Percentiles rank a stretch among this genome's conserved stretches.
These are phyloP conservation scores for Haliclystus octoradiatus DNA, from an alignment of 30 jellyfish, hydroid and myxozoan genomes.

Conservation along the genomic window DNA sequence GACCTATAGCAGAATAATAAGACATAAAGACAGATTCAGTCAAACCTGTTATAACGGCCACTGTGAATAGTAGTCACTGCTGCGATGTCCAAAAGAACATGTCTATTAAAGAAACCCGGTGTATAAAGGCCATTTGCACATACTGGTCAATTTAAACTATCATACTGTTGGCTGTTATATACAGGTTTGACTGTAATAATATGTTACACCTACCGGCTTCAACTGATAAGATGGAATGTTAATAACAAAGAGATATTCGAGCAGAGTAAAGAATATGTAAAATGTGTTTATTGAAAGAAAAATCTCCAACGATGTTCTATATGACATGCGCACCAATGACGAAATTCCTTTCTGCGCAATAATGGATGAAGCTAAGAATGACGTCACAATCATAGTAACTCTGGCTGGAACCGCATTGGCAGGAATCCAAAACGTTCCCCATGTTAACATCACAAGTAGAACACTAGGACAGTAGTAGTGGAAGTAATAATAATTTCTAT, in stretches of 20 bases:
- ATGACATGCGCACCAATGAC: constrained; percentile 28
- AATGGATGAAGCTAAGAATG: constrained; percentile 24
- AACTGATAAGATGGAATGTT: neutral
- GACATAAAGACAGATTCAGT: too few relatives aligned
- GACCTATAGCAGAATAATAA: too few relatives aligned
- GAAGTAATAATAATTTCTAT: constrained; percentile 21
- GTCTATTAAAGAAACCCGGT: neutral
- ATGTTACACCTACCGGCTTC: neutral
- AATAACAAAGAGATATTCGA: constrained; percentile 44
- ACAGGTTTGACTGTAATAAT: neutral
- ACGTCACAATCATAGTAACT: constrained; percentile 43
- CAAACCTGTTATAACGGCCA: neutral
- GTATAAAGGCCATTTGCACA: neutral
- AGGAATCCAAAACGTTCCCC: constrained; percentile 71
- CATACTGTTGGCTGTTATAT: neutral
- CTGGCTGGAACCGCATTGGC: constrained; percentile 62
- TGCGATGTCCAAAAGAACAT: neutral
- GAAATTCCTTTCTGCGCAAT: constrained; percentile 28
- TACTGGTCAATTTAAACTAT: neutral
- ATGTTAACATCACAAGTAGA: constrained; percentile 36
- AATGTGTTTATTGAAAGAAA: constrained; percentile 18
- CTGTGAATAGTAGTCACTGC: neutral
- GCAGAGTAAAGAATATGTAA: constrained; percentile 33
- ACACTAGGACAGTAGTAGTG: constrained; percentile 33
- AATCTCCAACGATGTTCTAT: constrained; percentile 47